Conservation (phyloP, 2,113 vertebrate genomes). For the Scatophagus argus region DNA sequence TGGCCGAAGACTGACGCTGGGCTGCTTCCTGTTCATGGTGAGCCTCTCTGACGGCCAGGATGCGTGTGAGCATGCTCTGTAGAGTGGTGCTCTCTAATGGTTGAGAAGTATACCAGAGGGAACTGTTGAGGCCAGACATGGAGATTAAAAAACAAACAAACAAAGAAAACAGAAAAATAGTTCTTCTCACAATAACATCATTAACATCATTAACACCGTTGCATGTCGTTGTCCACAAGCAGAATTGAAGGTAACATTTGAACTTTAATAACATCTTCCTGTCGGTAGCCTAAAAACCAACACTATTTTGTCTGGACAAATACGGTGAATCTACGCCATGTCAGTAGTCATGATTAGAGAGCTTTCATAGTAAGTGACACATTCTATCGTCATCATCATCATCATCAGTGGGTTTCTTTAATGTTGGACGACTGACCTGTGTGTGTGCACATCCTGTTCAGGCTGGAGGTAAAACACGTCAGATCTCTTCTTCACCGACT, state of each 20-base stretch:
- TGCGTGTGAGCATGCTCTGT: conserved; percentile 96
- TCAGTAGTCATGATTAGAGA: background rate
- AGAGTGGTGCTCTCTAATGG: conserved; percentile 89
- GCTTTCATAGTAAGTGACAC: background rate
- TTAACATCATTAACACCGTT: background rate
- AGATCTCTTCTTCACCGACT: conserved; percentile 90
- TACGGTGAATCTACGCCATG: no score
- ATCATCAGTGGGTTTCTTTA: no score
- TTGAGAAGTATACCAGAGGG: conserved; percentile 93
- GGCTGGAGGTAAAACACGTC: conserved; percentile 95
- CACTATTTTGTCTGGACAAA: no score
- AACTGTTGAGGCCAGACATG: conserved; percentile 88
- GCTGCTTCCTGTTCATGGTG: conserved; percentile 87
- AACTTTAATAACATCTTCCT: no score
- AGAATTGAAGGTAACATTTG: background rate
- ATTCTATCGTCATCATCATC: no score
- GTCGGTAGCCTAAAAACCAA: background rate
- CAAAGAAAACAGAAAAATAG: no score
- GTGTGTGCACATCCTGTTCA: conserved; percentile 79
- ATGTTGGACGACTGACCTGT: conserved; percentile 55
- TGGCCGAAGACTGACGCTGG: background rate
- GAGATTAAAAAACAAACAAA: background rate
- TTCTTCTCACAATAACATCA: background rate
- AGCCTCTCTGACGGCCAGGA: conserved; percentile 94
- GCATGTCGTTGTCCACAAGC: background rate